Evolutionary conservation across 2,113 vertebrate genomes (phyloP), one percentile per base, ranked within the genome.

Genomic region (Antidorcas marsupialis): DNA sequence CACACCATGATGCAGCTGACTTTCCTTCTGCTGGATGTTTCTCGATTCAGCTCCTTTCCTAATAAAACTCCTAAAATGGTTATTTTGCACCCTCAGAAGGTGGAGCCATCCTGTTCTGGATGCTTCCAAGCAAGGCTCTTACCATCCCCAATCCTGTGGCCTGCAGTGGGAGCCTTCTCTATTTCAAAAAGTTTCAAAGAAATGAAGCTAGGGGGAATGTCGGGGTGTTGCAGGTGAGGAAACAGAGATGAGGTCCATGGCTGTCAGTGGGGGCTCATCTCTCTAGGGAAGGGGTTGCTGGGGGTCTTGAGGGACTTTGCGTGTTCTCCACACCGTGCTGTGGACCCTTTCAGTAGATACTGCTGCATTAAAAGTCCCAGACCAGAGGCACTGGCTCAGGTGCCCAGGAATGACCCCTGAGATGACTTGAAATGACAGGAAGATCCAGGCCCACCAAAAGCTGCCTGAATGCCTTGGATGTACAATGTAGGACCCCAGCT

Each of bases 11-110:
- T 33, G 52, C 62, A 87, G 86, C 86, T 93, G 30, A 60, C 92
- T 95, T 88, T 60, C 53, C 53, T 53, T 94, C 81, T 11, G 47
- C 27, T 36, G 91, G 79, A 52, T 78, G 45, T 86, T 95, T 93
- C 92, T 85, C 53, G 86, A 96, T 28, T 43, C 45, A 94, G 79
- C 59, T 93, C 27, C 30, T 96, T 90, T 96, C 83, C 23, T 88
- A 11, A 27, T 39, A 36, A 84, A 82, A 89, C 53, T 85, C 67
- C 89, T 91, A 27, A 94, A 60, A 53, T 28, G 43, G 84, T 33
- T 62, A 19, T 21, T 82, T 60, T 17, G 47, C n/a, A 27, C 55
- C 27, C 33, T 28, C 1, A 5, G 27, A 57, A 53, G 55, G 57
- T 74, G 91, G 91, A 33, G 9, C 13, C 2, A 16, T 85, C 47